Evolutionary conservation across 2,888 invertebrate species (phyloP), one percentile per base, ranked within the genome.

Genomic region (Callinectes sapidus): DNA sequence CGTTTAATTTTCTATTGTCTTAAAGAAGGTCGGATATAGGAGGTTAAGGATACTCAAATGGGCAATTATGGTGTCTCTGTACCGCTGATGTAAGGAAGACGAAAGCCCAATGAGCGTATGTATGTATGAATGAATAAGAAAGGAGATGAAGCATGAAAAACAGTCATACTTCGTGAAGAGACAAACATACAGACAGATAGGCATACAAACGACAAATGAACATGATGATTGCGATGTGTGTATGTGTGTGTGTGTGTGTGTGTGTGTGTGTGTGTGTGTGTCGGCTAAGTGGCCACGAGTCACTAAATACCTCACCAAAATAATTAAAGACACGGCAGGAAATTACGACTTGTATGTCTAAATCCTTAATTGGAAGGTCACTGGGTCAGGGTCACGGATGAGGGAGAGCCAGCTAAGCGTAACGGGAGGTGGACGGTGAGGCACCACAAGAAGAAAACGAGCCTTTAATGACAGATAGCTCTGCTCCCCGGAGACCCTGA

Each of bases 251-350:
- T 71, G 66, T n/a, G n/a, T 71, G 71, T 71, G 71, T 71, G 71
- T 71, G 71, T 71, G 71, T 71, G 71, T 71, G 81, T 35, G 81
- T 35, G 35, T 81, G 81, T 81, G 81, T 81, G 81, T 81, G 81
- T 81, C 35, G 81, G 32, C 81, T n/a, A 16, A 81, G 35, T 35
- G 35, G 35, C 35, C 81, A 81, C 35, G 35, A 81, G 5, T 81
- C 81, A 13, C 81, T 35, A 35, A 35, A 81, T 3, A 35, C 16
- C 13, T 81, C 35, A 32, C 35, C 32, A 81, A 81, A 81, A 81
- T 35, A 35, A 81, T 81, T 81, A 81, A 81, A 81, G 81, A 32
- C 14, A 81, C 81, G 10, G 5, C 32, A 35, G 81, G 23, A 32
- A 81, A 81, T 81, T 81, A 81, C 81, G 35, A 81, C 81, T 32